These are phyloP conservation scores for Chroicocephalus ridibundus DNA, from an alignment of 2,113 vertebrate species.

Conservation along the genomic window DNA sequence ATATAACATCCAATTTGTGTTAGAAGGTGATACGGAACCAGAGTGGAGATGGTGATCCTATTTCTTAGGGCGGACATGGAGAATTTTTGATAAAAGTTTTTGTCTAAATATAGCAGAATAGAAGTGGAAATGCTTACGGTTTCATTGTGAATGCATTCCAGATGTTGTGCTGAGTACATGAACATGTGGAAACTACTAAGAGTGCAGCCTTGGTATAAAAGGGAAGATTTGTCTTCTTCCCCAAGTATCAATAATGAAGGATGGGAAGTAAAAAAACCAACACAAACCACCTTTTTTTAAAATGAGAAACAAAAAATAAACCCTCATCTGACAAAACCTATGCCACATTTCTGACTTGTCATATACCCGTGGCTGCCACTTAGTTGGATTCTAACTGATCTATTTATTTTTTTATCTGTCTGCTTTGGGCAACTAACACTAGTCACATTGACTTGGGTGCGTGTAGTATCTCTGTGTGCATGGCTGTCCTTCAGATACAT, in stretches of 20 bases:
- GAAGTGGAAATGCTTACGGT: not conserved
- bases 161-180: not conserved
- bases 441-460: not conserved
- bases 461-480: not conserved
- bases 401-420: not conserved
- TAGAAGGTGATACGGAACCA: not conserved
- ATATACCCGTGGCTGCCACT: not conserved
- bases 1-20: not conserved
- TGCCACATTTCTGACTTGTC: not conserved
- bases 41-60: not conserved
- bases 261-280: not conserved
- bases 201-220: not conserved
- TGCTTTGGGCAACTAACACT: not conserved
- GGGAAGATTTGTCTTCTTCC: not conserved
- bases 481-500: not conserved
- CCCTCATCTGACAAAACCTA: not conserved
- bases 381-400: not conserved
- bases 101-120: not conserved
- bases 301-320: not conserved
- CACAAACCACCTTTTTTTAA: not conserved
- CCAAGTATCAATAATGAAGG: not conserved
- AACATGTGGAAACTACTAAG: not conserved
- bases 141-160: fast-evolving
- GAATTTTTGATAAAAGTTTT: not conserved
- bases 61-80: not conserved